Evolutionary conservation across 2,888 invertebrate species (phyloP), one percentile per base, ranked within the genome.

Genomic region (Lamproptera curius): DNA sequence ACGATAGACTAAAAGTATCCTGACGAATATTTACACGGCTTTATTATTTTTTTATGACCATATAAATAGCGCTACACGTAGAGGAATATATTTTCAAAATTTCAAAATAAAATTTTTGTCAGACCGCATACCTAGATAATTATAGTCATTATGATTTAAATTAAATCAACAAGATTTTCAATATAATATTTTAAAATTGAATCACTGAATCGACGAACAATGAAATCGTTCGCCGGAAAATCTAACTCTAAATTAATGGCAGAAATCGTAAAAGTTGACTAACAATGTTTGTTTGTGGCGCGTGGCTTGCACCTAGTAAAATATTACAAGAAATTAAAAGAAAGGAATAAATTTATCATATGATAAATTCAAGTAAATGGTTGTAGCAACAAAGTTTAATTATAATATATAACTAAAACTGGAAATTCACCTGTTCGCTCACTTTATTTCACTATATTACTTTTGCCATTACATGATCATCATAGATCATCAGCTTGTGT

Each of bases 171-270:
- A n/a, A 36, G 16, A 16, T 2, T 20, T 5, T 20, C 16, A 8
- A 15, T 36, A 11, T 1, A 36, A 14, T n/a, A 14, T 23, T 8
- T 39, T 4, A 16, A n/a, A 10, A n/a, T n/a, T 36, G 14, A 34
- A 34, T 42, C 42, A 39, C 48, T 38, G 42, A n/a, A 38, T 82
- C 76, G 75, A 73, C 79, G 80, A 80, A 79, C 78, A 59, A 67
- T 67, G 74, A 76, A 79, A 77, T 74, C 67, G 67, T 68, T 74
- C 74, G 78, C 73, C 73, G 76, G 80, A 82, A 80, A 83, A 82
- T 74, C 67, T 73, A n/a, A 77, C 80, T 85, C 85, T 84, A 83
- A 84, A 85, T 85, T 80, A 85, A 85, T 85, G 82, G 83, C 80
- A 65, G 73, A 73, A 83, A 83, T 82, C 81, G 85, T 80, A 74